Base-by-base conservation (phyloP, 1,140 invertebrate species). In the Ceratina japonica region DNA sequence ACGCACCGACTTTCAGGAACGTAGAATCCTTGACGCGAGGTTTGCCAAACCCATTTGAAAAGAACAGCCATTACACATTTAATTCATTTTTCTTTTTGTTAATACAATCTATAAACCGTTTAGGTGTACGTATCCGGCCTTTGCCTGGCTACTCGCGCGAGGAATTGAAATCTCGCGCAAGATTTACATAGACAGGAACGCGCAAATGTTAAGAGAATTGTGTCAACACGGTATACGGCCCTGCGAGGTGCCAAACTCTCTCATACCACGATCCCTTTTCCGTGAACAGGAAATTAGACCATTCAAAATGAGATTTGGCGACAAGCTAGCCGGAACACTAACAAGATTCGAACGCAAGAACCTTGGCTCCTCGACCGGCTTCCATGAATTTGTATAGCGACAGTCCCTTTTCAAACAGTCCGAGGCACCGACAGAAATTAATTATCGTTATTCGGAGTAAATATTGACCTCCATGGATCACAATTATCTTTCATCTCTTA, bases 241-340 rank as follows among this genome's bases (percentile, higher is more conserved):
- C 75, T 81, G 82, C 51, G 62, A 84, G 73, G 61, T 75, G 79
- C 73, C 73, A 78, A 75, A 74, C 69, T 83, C 72, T 83, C 75
- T 63, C 81, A 76, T 37, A 27, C 68, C 22, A 69, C 31, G 8
- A 54, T 54, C 24, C 37, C 13, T 49, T 49, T 56, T 24, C 54
- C 61, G 44, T n/a, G 54, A 56, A 62, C 52, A 61, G 70, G 59
- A 81, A 83, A 84, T 75, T 79, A 59, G 71, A 52, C 65, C 66
- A 71, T 51, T 83, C 61, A 56, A 24, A 61, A 37, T 24, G 71
- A 68, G 59, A 83, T 88, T 88, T 75, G 79, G 79, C 86, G 87
- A 87, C 81, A 81, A 75, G 37, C 66, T 61, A 85, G 79, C 59
- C 68, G 80, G 79, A 84, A 82, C 76, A 81, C 78, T 64, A 75